Base-by-base conservation (phyloP, 2,113 vertebrate species). In the Anarhynchus alexandrinus region DNA sequence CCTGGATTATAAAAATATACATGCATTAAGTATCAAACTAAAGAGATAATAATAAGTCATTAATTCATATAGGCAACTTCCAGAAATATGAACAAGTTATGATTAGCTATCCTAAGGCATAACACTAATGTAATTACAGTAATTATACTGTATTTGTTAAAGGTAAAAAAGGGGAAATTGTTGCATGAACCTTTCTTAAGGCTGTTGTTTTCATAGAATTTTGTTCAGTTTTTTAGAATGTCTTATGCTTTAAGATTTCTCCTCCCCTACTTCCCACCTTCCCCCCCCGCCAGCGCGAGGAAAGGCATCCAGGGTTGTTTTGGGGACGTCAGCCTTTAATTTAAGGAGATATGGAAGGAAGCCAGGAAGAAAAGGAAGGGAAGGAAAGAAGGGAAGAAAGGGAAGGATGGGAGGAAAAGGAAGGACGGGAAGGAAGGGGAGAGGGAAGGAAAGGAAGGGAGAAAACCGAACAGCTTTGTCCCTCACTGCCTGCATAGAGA, bases 21-120 rank as follows among this genome's bases (percentile, higher is more conserved):
- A 89, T 88, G 94, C 83, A 91, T 80, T 95, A 96, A 97, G 67
- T 90, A 96, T 88, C 86, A 94, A 97, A 91, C 74, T 86, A 92
- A 95, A 95, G 91, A 93, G 91, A 93, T 96, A 96, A 96, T 97
- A 95, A 95, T 96, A 97, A 97, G 94, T 83, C 94, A 95, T 96
- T 94, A 97, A 93, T 97, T 97, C 88, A 89, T 95, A 93, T 82
- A 88, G 80, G 87, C 91, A 95, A 93, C 89, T 93, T 94, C 93
- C 88, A 95, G 94, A 94, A 96, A 84, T 90, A 95, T 94, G 92
- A 96, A 96, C 94, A 91, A 93, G 77, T 93, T 94, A 90, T 94
- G 93, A 97, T 97, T 96, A 97, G 82, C 91, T 88, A 77, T 92
- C 91, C 88, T 88, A 88, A 95, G 91, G 94, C 94, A 92, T 15